A percentile compares a stretch with the other conserved stretches of the same genome.
Evolutionary conservation across 2,797 vertebrate species (phyloP).

Genomic region (Helostoma temminkii): DNA sequence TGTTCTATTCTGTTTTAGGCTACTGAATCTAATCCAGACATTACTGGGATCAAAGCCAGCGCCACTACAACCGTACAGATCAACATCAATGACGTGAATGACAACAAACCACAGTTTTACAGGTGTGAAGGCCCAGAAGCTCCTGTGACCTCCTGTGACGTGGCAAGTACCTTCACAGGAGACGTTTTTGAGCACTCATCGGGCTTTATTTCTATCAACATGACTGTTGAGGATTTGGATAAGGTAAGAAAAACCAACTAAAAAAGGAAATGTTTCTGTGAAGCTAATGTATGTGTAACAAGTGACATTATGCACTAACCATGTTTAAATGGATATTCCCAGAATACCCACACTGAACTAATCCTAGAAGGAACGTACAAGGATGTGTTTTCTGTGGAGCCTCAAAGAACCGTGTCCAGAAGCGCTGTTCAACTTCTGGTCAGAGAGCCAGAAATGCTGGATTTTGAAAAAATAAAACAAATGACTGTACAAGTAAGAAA

Average conservation of each 20-base stretch:
- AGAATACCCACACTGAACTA: conserved; percentile 80
- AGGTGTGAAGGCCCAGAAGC: conserved; percentile 69
- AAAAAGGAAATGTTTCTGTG: not conserved
- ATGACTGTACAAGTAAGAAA: conserved; percentile 87
- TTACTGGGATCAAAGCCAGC: conserved; percentile 73
- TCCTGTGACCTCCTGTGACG: conserved; percentile 65
- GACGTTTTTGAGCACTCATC: conserved; percentile 86
- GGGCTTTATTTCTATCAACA: conserved; percentile 81
- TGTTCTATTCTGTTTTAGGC: conserved; percentile 81
- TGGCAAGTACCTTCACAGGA: conserved; percentile 77
- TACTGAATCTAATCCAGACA: conserved; percentile 77
- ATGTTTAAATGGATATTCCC: conserved; percentile 19
- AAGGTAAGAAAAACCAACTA: conserved; percentile 74
- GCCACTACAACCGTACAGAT: conserved; percentile 79
- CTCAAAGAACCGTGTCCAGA: conserved; percentile 56
- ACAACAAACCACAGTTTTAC: conserved; percentile 91
- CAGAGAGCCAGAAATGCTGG: conserved; percentile 76
- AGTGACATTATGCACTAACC: not conserved
- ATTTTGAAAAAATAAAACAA: conserved; percentile 83
- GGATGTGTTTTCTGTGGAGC: conserved; percentile 85
- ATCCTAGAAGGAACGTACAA: conserved; percentile 79
- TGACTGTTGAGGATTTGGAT: conserved; percentile 87
- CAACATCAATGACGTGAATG: conserved; percentile 88
- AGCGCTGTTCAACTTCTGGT: conserved; percentile 86
- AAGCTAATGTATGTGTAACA: not conserved